These are phyloP conservation scores for Drosophila orosa DNA, from an alignment of 1,140 invertebrate species.

Conservation along the genomic window DNA sequence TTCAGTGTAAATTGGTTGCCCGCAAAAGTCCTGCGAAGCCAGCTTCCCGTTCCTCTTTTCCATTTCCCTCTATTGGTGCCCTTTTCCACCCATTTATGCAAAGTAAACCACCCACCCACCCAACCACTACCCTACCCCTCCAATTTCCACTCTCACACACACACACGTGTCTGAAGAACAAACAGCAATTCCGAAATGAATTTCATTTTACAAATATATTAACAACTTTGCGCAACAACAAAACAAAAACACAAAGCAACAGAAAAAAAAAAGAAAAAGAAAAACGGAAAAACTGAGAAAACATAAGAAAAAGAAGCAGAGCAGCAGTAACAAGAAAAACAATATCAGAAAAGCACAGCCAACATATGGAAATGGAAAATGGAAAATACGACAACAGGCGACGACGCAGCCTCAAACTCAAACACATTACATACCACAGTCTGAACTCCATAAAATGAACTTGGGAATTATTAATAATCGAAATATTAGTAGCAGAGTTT, in stretches of 20 bases:
- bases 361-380: slow-evolving; percentile 79
- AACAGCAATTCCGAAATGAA: slow-evolving; percentile 82
- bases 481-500: background rate
- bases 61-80: background rate
- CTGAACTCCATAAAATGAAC: background rate
- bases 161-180: slow-evolving; percentile 47
- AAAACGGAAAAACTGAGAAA: slow-evolving; percentile 11
- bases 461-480: background rate
- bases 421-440: slow-evolving; percentile 30
- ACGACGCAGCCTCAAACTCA: slow-evolving; percentile 55
- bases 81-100: slow-evolving; percentile 28
- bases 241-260: slow-evolving; percentile 31
- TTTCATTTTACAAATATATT: slow-evolving; percentile 84
- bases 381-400: slow-evolving; percentile 67
- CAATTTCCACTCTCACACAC: slow-evolving; percentile 3
- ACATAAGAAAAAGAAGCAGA: slow-evolving; percentile 37
- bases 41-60: background rate
- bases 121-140: background rate
- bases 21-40: slow-evolving; percentile 21
- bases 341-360: slow-evolving; percentile 65
- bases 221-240: slow-evolving; percentile 77
- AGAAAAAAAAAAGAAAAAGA: slow-evolving; percentile 15
- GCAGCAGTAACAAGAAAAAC: slow-evolving; percentile 32
- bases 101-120: slow-evolving; percentile 10
- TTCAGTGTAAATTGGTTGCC: slow-evolving; percentile 55